Base-by-base conservation (phyloP, 2,113 vertebrate species). In the Bufo gargarizans region DNA sequence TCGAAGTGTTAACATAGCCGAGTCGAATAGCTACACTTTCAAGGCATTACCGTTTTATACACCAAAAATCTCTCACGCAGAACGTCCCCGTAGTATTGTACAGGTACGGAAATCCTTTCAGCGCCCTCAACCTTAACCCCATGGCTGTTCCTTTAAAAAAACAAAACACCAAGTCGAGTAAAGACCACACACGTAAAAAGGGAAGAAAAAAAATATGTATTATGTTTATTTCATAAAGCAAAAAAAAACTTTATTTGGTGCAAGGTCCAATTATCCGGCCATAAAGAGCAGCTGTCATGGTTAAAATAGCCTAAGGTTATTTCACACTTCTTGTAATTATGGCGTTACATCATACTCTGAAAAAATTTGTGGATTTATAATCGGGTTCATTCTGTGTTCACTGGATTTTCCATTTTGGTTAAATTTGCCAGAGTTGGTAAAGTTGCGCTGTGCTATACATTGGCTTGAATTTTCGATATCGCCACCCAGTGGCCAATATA, bases 21-120 rank as follows among this genome's bases (percentile, higher is more conserved):
- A 43, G 72, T 84, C 65, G 74, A 67, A 89, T 80, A 61, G 84
- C 88, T 89, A 56, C 77, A 88, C 79, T 89, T 85, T 77, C 76
- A 84, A 59, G 63, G 47, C 22, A 83, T 71, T 80, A 87, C 84
- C 71, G 17, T 58, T 56, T 16, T 45, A 77, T 89, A 89, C 87
- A 77, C 58, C 80, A 19, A 88, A 33, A 84, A 65, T 69, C 76
- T 71, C 49, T 56, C 61, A 55, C 14, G 0, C 58, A 17, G 55
- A 78, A 65, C 20, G 59, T 78, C 56, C 72, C n/a, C 56, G 1
- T 55, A 63, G 72, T n/a, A 43, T 50, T 77, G 13, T 53, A 77
- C 58, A 77, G 82, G 82, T 84, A 84, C 6, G 63, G 47, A 67
- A 83, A 83, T 49, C 43, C 65, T 71, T 69, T 69, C 63, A 50